Percentiles rank a stretch among this genome's conserved stretches.
Conservation (phyloP, 2,888 invertebrate genomes). For the Steinernema scapterisci region DNA sequence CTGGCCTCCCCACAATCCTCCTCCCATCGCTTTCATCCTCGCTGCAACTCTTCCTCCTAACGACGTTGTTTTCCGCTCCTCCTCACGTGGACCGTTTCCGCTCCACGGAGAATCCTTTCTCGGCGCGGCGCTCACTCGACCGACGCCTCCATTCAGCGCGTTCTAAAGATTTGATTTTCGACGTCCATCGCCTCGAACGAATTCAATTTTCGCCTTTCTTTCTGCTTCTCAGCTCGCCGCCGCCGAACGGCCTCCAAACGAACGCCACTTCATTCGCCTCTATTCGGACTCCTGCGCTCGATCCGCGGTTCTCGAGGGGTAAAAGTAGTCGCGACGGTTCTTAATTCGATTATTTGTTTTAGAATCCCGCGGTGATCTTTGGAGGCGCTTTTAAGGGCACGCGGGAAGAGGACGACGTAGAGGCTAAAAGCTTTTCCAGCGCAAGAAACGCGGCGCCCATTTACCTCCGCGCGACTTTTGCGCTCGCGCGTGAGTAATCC, state of each 20-base stretch:
- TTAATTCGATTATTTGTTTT: slow-evolving; percentile 8
- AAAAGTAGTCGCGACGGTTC: not conserved
- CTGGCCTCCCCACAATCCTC: not conserved
- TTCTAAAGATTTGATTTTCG: slow-evolving; percentile 23
- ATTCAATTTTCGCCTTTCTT: slow-evolving; percentile 1
- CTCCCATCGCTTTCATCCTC: not conserved
- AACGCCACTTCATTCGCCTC: not conserved
- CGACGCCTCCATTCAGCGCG: slow-evolving; percentile 4
- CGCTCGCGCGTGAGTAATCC: not conserved
- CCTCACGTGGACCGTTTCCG: slow-evolving; percentile 26
- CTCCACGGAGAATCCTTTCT: slow-evolving; percentile 10
- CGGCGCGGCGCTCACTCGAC: slow-evolving; percentile 2
- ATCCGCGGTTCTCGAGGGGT: not conserved
- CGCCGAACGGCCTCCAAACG: not conserved
- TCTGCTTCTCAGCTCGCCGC: not conserved
- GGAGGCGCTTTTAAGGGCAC: not conserved
- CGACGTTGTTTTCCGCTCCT: slow-evolving; percentile 6
- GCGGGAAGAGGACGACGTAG: too few relatives aligned
- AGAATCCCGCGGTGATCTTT: not conserved
- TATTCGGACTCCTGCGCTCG: not conserved
- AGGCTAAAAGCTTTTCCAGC: not conserved
- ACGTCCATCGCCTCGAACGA: slow-evolving; percentile 11
- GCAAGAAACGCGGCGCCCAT: slow-evolving; percentile 1
- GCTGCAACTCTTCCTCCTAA: slow-evolving; percentile 2
- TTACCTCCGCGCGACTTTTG: not conserved